Evolutionary conservation across 1,140 invertebrate species (phyloP).

Genomic region (Drosophila subobscura): DNA sequence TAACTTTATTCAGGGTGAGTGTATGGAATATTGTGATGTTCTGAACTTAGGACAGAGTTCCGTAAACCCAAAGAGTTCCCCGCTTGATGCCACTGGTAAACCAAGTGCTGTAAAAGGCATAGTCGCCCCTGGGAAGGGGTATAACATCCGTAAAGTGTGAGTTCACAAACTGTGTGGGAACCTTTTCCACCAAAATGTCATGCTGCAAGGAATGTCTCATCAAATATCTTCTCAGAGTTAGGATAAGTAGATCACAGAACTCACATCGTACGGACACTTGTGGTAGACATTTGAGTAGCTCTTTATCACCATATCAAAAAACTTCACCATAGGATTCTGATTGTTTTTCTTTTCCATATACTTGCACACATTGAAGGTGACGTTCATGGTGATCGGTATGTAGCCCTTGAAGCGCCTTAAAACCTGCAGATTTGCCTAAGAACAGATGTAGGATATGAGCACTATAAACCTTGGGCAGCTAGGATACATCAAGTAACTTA

Average conservation of each 20-base stretch:
- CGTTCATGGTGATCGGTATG: conserved; percentile 22
- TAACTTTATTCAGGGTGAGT: too few species aligned
- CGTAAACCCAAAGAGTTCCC: conserved; percentile 4
- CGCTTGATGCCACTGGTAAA: neutral
- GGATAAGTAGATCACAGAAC: neutral
- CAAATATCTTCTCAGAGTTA: too few species aligned
- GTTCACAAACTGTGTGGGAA: conserved; percentile 6
- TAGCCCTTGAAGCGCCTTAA: conserved; percentile 10
- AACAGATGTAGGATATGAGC: neutral
- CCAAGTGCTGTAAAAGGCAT: conserved; percentile 25
- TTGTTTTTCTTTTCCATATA: neutral
- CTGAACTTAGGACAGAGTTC: conserved; percentile 8
- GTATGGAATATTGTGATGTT: neutral
- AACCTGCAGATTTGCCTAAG: conserved; percentile 16
- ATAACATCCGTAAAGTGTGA: conserved; percentile 20
- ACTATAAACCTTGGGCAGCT: too few species aligned
- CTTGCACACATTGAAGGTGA: conserved; percentile 20
- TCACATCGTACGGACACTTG: conserved; percentile 19
- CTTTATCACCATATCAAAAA: neutral
- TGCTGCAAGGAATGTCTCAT: conserved; percentile 2
- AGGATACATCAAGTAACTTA: neutral
- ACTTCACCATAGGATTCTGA: conserved; percentile 5
- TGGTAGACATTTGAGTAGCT: conserved; percentile 22
- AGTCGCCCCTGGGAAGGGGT: conserved; percentile 20
- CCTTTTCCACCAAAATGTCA: conserved; percentile 14